Percentiles rank a stretch among this genome's conserved stretches.
Conservation (phyloP, 2,888 invertebrate genomes). For the Drosophila bunnanda region DNA sequence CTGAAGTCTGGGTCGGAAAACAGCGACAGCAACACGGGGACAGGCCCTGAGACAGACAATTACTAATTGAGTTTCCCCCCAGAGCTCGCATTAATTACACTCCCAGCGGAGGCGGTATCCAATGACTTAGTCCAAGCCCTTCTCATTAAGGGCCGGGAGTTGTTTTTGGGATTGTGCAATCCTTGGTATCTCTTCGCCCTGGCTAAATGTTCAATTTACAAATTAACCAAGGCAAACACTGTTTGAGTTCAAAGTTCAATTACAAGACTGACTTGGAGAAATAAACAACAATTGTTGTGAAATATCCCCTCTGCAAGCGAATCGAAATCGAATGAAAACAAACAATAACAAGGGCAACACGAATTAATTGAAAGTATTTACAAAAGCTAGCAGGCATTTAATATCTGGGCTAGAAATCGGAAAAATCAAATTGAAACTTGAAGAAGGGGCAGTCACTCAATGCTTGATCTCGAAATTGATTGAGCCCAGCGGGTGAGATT, state of each 20-base stretch:
- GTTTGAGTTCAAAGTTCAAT: constrained; percentile 65
- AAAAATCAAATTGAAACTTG: constrained; percentile 31
- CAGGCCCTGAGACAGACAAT: constrained; percentile 43
- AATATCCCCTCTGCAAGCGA: constrained; percentile 60
- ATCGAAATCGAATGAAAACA: constrained; percentile 47
- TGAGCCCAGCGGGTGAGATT: constrained; percentile 32
- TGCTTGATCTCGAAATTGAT: constrained; percentile 23
- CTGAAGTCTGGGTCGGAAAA: constrained; percentile 10
- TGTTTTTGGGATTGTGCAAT: constrained; percentile 54
- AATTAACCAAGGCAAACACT: constrained; percentile 50
- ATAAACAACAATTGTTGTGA: constrained; percentile 52
- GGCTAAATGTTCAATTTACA: constrained; percentile 43
- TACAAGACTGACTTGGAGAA: constrained; percentile 37
- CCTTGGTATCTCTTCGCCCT: constrained; percentile 31
- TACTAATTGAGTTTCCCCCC: constrained; percentile 68
- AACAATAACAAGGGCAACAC: constrained; percentile 64
- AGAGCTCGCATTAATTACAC: constrained; percentile 38
- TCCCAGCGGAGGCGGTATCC: constrained; percentile 10
- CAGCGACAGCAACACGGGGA: constrained; percentile 23
- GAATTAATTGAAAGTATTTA: constrained; percentile 57
- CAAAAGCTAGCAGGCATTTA: constrained; percentile 37
- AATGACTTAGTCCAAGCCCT: constrained; percentile 10
- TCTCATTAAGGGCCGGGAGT: constrained; percentile 39
- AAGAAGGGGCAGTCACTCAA: constrained; percentile 8
- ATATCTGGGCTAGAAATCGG: constrained; percentile 35